Evolutionary conservation across 2,888 invertebrate species (phyloP).

Genomic region (Netelia melanura): DNA sequence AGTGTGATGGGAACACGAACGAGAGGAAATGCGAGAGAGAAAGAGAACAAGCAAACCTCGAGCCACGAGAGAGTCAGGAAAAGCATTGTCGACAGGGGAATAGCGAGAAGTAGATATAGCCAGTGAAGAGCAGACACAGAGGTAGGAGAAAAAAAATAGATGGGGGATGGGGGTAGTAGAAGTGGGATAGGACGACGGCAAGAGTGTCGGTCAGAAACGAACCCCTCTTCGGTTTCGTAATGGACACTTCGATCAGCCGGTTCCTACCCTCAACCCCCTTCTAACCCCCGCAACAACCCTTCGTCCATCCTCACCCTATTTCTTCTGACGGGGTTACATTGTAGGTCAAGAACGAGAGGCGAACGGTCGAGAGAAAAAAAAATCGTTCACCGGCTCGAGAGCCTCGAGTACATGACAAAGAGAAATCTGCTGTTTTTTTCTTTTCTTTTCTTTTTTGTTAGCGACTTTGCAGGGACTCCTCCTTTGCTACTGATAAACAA

Average conservation of each 20-base stretch:
- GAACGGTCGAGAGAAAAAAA: slow-evolving; percentile 42
- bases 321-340: slow-evolving; percentile 38
- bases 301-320: neutral
- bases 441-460: neutral
- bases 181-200: slow-evolving; percentile 55
- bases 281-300: too few species aligned
- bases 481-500: slow-evolving; percentile 18
- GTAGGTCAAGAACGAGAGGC: slow-evolving; percentile 68
- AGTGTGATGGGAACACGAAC: slow-evolving; percentile 56
- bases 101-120: slow-evolving; percentile 45
- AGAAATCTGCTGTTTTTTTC: slow-evolving; percentile 50
- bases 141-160: slow-evolving; percentile 5
- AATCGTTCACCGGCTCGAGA: slow-evolving; percentile 46
- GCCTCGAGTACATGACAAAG: slow-evolving; percentile 50
- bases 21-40: neutral
- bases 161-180: slow-evolving; percentile 8
- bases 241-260: slow-evolving; percentile 60
- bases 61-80: slow-evolving; percentile 6
- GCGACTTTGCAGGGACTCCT: neutral
- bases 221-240: slow-evolving; percentile 59
- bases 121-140: slow-evolving; percentile 28
- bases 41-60: slow-evolving; percentile 29
- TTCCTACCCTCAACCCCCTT: slow-evolving; percentile 24
- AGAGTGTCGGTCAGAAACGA: slow-evolving; percentile 61
- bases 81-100: slow-evolving; percentile 46